These are phyloP conservation scores for Rhinogobio ventralis DNA, from an alignment of 2,797 vertebrate genomes.

Conservation along the genomic window DNA sequence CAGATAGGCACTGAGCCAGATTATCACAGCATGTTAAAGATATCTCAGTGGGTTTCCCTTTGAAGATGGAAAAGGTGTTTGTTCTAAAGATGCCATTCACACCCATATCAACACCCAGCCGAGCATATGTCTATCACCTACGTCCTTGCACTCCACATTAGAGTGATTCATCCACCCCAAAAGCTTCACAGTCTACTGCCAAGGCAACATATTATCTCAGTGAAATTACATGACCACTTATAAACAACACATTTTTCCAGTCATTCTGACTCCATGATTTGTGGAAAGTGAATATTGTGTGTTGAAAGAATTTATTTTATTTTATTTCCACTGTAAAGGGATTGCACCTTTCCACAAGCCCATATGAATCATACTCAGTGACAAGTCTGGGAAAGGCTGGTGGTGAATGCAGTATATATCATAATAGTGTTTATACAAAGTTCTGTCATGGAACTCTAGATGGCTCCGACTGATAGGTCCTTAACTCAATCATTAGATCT, in stretches of 20 bases:
- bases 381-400: constrained; percentile 23
- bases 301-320: constrained; percentile 30
- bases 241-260: constrained; percentile 43
- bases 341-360: constrained; percentile 41
- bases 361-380: constrained; percentile 42
- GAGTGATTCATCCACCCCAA: constrained; percentile 43
- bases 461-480: too few relatives aligned
- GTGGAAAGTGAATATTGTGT: constrained; percentile 21
- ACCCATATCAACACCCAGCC: constrained; percentile 61
- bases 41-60: constrained; percentile 60
- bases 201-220: constrained; percentile 23
- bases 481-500: too few relatives aligned
- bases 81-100: constrained; percentile 55
- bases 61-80: constrained; percentile 55
- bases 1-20: constrained; percentile 55
- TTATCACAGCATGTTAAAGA: constrained; percentile 63
- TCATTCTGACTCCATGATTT: constrained; percentile 45
- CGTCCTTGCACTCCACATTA: not conserved
- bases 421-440: not conserved
- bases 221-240: constrained; percentile 31
- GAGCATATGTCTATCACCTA: constrained; percentile 37
- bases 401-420: not conserved
- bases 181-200: constrained; percentile 54
- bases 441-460: too few relatives aligned
- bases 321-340: constrained; percentile 35